Evolutionary conservation across 2,888 invertebrate genomes (phyloP).

Genomic region (Cenopis cana): DNA sequence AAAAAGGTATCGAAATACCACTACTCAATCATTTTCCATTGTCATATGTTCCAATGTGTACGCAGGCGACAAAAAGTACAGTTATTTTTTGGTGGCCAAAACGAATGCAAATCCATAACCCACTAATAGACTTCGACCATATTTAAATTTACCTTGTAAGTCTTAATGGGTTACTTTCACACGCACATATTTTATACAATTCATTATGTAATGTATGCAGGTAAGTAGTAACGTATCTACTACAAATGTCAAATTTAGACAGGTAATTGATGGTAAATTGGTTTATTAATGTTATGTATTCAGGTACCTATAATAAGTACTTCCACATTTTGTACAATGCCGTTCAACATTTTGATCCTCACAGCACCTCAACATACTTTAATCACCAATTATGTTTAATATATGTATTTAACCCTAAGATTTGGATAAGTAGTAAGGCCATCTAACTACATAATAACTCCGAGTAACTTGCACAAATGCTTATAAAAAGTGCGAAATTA

Average conservation of each 20-base stretch:
- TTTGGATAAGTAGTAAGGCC: not conserved
- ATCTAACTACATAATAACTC: not conserved
- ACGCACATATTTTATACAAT: no score
- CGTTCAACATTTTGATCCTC: no score
- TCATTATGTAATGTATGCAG: no score
- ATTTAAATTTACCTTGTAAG: no score
- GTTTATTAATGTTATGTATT: not conserved
- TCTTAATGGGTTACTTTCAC: no score
- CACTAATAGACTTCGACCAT: no score
- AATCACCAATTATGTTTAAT: no score
- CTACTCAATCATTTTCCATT: not conserved
- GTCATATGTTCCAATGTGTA: not conserved
- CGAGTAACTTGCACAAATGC: not conserved
- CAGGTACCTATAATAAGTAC: no score
- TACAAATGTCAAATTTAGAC: not conserved
- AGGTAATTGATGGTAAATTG: not conserved
- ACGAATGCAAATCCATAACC: not conserved
- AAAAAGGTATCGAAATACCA: slow-evolving; percentile 1
- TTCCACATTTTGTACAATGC: no score
- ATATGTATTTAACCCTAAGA: no score
- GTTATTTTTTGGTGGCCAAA: not conserved
- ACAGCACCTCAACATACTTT: no score
- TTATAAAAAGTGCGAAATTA: slow-evolving; percentile 15
- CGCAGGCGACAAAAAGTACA: not conserved
- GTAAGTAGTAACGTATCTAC: no score